These are phyloP conservation scores for Chascanopsetta lugubris DNA, from an alignment of 2,113 vertebrate species.

Conservation along the genomic window DNA sequence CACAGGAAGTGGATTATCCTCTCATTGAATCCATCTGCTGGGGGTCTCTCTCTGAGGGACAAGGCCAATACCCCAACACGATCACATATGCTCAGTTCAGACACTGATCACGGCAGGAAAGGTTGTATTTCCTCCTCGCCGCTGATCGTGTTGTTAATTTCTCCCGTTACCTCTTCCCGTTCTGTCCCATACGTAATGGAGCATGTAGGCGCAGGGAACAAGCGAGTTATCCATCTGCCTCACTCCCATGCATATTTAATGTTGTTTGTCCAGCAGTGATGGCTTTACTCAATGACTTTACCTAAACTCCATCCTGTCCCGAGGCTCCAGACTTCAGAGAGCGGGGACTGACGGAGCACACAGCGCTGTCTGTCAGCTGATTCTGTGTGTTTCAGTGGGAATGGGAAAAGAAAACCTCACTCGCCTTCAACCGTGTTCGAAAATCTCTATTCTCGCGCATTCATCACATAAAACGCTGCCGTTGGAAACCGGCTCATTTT, in stretches of 20 bases:
- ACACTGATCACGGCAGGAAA: constrained; percentile 10
- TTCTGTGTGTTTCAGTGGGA: constrained; percentile 24
- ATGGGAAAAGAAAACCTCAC: constrained; percentile 21
- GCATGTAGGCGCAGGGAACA: constrained; percentile 26
- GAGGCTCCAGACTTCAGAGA: constrained; percentile 16
- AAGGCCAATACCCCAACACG: constrained; percentile 15
- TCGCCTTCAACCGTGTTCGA: constrained; percentile 36
- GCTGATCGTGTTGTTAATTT: constrained; percentile 30
- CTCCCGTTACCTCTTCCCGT: constrained; percentile 4
- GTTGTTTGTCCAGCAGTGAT: constrained; percentile 45
- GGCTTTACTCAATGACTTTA: constrained; percentile 36
- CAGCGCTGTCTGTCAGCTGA: constrained; percentile 28
- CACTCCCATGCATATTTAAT: constrained; percentile 57
- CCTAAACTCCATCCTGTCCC: constrained; percentile 27
- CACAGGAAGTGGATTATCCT: constrained; percentile 2
- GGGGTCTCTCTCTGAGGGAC: constrained; percentile 2
- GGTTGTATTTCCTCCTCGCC: constrained; percentile 14
- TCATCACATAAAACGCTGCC: constrained; percentile 40
- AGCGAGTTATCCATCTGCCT: constrained; percentile 13
- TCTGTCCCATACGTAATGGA: constrained; percentile 13
- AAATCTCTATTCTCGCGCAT: constrained; percentile 30
- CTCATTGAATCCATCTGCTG: constrained; percentile 16
- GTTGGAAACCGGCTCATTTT: constrained; percentile 33
- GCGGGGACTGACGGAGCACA: constrained; percentile 20
- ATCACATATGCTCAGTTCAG: constrained; percentile 12